phyloP scores from a whole-genome alignment of 2,113 vertebrate species.

The Ochotona curzoniae region DNA sequence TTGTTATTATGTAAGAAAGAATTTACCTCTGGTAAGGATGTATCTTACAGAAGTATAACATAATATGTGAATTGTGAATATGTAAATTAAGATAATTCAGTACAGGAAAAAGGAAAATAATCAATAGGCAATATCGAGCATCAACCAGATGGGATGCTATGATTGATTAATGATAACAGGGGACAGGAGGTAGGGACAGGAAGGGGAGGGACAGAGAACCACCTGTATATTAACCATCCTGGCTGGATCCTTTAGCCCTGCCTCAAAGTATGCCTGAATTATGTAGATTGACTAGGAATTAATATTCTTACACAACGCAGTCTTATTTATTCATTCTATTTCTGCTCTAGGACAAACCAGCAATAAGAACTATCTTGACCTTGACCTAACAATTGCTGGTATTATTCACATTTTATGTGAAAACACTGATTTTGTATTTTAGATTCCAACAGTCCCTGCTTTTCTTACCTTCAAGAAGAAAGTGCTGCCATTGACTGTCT shows the following conservation, averaged over 20 bases:
- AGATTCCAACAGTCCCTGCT: neutral
- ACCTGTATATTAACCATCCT: neutral
- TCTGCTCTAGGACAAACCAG: neutral
- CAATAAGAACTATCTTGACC: slow-evolving; percentile 32
- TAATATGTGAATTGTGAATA: slow-evolving; percentile 21
- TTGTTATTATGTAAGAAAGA: slow-evolving; percentile 21
- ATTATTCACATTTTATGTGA: slow-evolving; percentile 50
- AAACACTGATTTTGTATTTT: slow-evolving; percentile 40
- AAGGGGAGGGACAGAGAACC: too few relatives aligned
- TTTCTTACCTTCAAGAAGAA: slow-evolving; percentile 39
- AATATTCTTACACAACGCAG: slow-evolving; percentile 14
- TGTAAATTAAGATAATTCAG: slow-evolving; percentile 45
- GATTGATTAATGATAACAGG: slow-evolving; percentile 51
- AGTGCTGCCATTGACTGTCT: neutral
- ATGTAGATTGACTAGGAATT: slow-evolving; percentile 51
- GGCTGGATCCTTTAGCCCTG: neutral
- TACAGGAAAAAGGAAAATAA: neutral
- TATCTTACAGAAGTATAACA: neutral
- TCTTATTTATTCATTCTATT: slow-evolving; percentile 49
- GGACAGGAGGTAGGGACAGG: neutral
- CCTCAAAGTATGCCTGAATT: slow-evolving; percentile 31
- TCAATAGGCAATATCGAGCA: neutral
- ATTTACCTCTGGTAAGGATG: neutral
- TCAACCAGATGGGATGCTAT: neutral
- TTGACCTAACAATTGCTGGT: neutral